Conservation (phyloP, 2,113 vertebrate species). For the Sisor rabdophorus region DNA sequence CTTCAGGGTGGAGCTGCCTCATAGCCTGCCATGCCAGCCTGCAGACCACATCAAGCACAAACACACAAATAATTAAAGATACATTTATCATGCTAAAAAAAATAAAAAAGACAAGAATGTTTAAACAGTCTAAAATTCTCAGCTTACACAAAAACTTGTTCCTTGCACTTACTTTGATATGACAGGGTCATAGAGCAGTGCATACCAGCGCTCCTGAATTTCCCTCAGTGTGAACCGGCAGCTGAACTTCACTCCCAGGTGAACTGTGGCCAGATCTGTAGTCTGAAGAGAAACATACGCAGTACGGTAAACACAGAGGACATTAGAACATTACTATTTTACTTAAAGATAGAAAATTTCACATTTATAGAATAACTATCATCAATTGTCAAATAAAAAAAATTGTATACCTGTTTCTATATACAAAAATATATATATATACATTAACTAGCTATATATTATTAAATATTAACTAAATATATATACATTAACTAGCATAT, state of each 20-base stretch:
- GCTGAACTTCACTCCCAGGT: slow-evolving; percentile 94
- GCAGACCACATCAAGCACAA: background rate
- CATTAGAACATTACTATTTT: background rate
- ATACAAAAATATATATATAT: too few species aligned
- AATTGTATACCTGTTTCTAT: too few species aligned
- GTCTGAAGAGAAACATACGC: slow-evolving; percentile 70
- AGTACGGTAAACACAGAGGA: background rate
- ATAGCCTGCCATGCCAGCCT: slow-evolving; percentile 94
- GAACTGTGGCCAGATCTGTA: slow-evolving; percentile 87
- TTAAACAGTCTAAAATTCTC: background rate
- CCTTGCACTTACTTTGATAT: slow-evolving; percentile 86
- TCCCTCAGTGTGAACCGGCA: slow-evolving; percentile 90
- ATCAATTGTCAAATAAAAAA: too few species aligned
- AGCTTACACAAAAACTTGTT: background rate
- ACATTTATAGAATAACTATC: background rate
- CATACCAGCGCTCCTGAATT: slow-evolving; percentile 94
- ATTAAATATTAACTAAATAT: background rate
- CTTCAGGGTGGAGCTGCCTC: slow-evolving; percentile 92
- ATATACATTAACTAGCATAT: background rate
- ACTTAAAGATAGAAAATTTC: background rate
- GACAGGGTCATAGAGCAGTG: slow-evolving; percentile 90
- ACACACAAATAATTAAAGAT: background rate
- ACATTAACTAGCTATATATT: too few species aligned
- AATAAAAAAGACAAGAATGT: background rate
- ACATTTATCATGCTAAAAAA: background rate